Base-by-base conservation (phyloP, 2,113 vertebrate species). In the Psilopsiagon aurifrons region DNA sequence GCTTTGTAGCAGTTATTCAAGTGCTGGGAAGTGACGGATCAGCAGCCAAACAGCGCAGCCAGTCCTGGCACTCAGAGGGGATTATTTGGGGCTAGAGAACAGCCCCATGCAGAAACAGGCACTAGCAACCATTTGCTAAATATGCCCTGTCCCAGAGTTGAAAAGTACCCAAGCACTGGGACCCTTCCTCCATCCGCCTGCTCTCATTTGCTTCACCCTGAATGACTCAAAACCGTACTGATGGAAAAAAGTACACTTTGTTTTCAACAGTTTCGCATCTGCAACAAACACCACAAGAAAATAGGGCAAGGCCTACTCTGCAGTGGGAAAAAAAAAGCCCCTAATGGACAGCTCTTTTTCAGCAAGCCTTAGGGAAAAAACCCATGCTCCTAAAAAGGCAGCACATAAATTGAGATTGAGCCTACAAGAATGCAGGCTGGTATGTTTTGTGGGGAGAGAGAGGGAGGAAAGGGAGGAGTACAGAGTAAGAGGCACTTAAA, bases 11-110 rank as follows among this genome's bases (percentile, higher is more conserved):
- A 52, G 17, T 76, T 90, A 55, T 55, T 95, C 69, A 43, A 74
- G 46, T 23, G 19, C 94, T 83, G 77, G 49, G 81, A 78, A 90
- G 70, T 25, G 86, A 82, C 63, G 82, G 84, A 94, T 73, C 91
- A 85, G 86, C 77, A 95, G 88, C 83, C 88, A 90, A 95, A 81
- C 8, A 91, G 81, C 73, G 84, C 86, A 83, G 83, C 64, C 76
- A 91, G 80, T 64, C 51, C 91, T 92, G 84, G 89, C 91, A 82
- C 70, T 64, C 63, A 14, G 43, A 71, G 62, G 23, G 46, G 71
- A 86, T 86, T 90, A 80, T 70, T 1, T 27, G 74, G 39, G 73
- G 71, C 33, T 70, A 55, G 37, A 90, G 47, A 83, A 89, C 37
- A 66, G 75, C 28, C 83, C 80, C 33, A 18, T 54, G 57, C 28